phyloP scores from a whole-genome alignment of 2,797 vertebrate species.

The Limnodromus scolopaceus region DNA sequence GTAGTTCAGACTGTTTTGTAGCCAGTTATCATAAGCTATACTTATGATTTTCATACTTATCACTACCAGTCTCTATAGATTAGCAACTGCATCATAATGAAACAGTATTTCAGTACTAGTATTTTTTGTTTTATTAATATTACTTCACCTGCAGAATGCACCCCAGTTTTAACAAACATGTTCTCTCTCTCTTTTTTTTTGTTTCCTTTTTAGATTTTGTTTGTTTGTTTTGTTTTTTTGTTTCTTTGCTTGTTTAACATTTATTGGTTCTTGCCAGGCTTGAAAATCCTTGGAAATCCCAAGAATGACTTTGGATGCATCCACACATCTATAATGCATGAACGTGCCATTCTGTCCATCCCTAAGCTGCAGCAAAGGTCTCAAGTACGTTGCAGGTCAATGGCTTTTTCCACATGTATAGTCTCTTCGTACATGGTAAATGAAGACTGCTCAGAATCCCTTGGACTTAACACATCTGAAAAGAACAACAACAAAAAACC shows the following conservation, averaged over 20 bases:
- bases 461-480: background rate
- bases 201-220: background rate
- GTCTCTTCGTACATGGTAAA: background rate
- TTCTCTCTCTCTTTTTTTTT: background rate
- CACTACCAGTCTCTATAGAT: background rate
- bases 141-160: background rate
- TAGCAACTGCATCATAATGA: background rate
- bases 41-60: background rate
- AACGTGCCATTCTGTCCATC: background rate
- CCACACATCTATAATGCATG: background rate
- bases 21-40: background rate
- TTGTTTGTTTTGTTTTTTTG: too few species aligned
- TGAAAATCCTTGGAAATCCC: background rate
- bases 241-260: background rate
- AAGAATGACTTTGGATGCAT: background rate
- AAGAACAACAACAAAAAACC: background rate
- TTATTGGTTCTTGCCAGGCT: background rate
- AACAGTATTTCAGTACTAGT: background rate
- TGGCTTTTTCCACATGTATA: background rate
- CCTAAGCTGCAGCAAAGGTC: background rate
- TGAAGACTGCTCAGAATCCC: background rate
- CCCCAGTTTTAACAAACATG: background rate
- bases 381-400: background rate
- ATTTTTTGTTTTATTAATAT: background rate
- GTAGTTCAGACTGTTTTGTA: background rate